Evolutionary conservation across 2,113 vertebrate genomes (phyloP).

Genomic region (Gracilinanus agilis): DNA sequence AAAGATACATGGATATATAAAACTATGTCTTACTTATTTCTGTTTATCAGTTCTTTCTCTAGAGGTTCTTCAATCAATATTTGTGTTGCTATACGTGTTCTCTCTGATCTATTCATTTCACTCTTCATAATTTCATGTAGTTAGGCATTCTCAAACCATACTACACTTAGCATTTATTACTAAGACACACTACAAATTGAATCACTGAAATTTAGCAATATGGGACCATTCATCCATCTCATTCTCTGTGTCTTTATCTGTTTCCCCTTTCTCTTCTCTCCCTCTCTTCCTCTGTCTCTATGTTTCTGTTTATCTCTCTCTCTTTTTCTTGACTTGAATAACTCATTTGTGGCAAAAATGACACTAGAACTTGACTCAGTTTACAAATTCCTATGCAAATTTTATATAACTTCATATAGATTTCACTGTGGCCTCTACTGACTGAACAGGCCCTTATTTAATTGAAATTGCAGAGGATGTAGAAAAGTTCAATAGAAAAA

Average conservation of each 20-base stretch:
- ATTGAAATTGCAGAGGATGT: background rate
- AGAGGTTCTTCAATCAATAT: too few species aligned
- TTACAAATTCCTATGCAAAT: constrained; percentile 25
- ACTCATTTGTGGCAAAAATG: constrained; percentile 29
- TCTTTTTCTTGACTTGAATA: background rate
- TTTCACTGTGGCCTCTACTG: constrained; percentile 13
- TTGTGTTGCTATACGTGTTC: too few species aligned
- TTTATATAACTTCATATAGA: background rate
- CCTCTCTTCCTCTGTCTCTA: background rate
- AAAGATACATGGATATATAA: too few species aligned
- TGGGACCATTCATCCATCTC: background rate
- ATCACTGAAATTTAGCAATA: background rate
- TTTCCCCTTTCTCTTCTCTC: background rate
- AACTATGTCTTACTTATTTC: too few species aligned
- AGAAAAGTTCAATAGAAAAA: background rate
- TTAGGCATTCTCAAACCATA: background rate
- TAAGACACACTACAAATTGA: background rate
- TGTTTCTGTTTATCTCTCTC: too few species aligned
- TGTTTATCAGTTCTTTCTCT: too few species aligned
- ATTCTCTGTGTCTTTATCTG: background rate
- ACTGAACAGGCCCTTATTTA: background rate
- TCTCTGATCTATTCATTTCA: too few species aligned
- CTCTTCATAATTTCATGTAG: background rate
- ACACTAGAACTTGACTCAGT: constrained; percentile 10
- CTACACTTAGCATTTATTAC: background rate